phyloP scores from a whole-genome alignment of 2,888 invertebrate species.

The Carabus problematicus region DNA sequence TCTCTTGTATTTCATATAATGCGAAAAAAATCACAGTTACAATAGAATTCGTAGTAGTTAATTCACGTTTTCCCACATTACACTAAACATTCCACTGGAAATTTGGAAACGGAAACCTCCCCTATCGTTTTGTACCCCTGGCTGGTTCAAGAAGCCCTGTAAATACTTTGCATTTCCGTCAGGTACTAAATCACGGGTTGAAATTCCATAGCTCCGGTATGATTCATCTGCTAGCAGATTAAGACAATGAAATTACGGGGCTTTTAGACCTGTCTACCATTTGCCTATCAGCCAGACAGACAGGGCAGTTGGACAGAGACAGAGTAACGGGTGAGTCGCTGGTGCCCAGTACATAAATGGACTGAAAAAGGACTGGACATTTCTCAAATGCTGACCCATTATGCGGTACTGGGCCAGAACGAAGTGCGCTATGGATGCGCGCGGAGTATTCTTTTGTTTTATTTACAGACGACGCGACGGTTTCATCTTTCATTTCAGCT shows the following conservation, averaged over 20 bases:
- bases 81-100: too few species aligned
- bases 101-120: too few species aligned
- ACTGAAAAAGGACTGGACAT: slow-evolving; percentile 34
- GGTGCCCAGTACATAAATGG: neutral
- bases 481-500: slow-evolving; percentile 30
- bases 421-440: slow-evolving; percentile 35
- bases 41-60: too few species aligned
- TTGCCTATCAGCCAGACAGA: too few species aligned
- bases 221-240: slow-evolving; percentile 38
- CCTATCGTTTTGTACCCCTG: too few species aligned
- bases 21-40: too few species aligned
- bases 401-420: slow-evolving; percentile 24
- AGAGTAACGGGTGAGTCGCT: neutral
- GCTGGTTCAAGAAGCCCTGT: neutral
- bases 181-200: slow-evolving; percentile 36
- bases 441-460: slow-evolving; percentile 36
- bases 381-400: slow-evolving; percentile 30
- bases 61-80: too few species aligned
- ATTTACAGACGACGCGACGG: slow-evolving; percentile 30
- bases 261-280: slow-evolving; percentile 25
- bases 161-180: slow-evolving; percentile 42
- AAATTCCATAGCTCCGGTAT: slow-evolving; percentile 38
- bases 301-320: neutral
- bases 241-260: slow-evolving; percentile 43
- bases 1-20: too few species aligned